These are phyloP conservation scores for Neoarius graeffei DNA, from an alignment of 2,113 vertebrate genomes.

Conservation along the genomic window DNA sequence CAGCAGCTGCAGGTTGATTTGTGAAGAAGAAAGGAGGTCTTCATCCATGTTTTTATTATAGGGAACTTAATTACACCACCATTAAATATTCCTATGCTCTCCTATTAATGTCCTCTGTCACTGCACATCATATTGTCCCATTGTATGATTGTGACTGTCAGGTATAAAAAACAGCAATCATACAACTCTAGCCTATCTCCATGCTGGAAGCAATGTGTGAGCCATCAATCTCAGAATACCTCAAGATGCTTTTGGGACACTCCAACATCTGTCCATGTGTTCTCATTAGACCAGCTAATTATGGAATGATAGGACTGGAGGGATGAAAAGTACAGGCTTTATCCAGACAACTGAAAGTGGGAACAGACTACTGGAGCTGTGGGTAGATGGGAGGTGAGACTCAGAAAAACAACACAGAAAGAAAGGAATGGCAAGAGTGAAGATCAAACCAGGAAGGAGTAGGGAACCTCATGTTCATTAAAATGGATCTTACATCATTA, in stretches of 20 bases:
- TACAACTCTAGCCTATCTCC: neutral
- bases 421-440: neutral
- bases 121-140: neutral
- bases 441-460: neutral
- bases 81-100: neutral
- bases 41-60: neutral
- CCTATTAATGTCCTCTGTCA: neutral
- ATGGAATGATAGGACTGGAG: slow-evolving; percentile 14
- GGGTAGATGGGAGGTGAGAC: slow-evolving; percentile 41
- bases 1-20: neutral
- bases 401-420: slow-evolving; percentile 29
- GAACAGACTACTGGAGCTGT: slow-evolving; percentile 12
- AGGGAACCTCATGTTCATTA: neutral
- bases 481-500: neutral
- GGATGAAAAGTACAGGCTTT: slow-evolving; percentile 17
- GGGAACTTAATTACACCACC: neutral
- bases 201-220: slow-evolving; percentile 6
- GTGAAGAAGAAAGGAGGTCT: neutral
- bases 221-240: slow-evolving; percentile 35
- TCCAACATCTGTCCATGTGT: slow-evolving; percentile 33
- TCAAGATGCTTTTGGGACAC: slow-evolving; percentile 16
- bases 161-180: neutral
- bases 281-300: slow-evolving; percentile 40
- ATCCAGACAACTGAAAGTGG: neutral
- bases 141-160: neutral